Evolutionary conservation across 2,888 invertebrate species (phyloP), one percentile per base, ranked within the genome.

Genomic region (Tiliacea aurago): DNA sequence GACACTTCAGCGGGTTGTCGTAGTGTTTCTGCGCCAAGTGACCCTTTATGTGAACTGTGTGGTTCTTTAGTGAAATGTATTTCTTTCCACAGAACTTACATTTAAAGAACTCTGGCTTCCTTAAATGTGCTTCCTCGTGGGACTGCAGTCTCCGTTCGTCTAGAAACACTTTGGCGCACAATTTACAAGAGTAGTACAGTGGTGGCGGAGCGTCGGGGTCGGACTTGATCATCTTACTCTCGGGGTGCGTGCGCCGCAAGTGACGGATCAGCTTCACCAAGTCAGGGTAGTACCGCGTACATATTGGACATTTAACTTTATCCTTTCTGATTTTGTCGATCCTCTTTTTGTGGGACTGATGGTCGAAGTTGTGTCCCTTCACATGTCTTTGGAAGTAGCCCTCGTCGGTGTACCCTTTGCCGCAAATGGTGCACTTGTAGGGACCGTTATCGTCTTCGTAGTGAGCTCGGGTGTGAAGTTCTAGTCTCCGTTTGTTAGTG

Each of bases 361-460:
- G 87, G 76, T 95, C 95, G 68, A 96, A 96, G 78, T 96, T 97
- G 87, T 97, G 97, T 2, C 96, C 96, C 80, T 97, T 97, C 5
- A 96, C 84, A 70, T 97, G 97, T 10, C 93, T 93, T 55, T 93
- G 93, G 82, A 91, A 93, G 84, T 96, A 97, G 7, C 94, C 94
- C 74, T 97, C 96, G 49, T 96, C 96, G 4, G 94, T 97, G 89
- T 93, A 97, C 0, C 95, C 96, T 78, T 97, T 97, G 11, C 95
- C 95, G 81, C 97, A 97, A 2, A 96, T 89, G 5, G 90, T 89
- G 80, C 97, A 97, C 68, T 96, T 96, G 87, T 88, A 96, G 0
- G 97, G 96, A 0, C 95, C 96, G 43, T 96, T 95, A 0, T 95
- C 95, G 78, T 96, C 96, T 75, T 97, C 97, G 73, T 92, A 95